Percentiles rank a stretch among this genome's conserved stretches.
Evolutionary conservation across 2,113 vertebrate species (phyloP).

Genomic region (Perognathus longimembris): DNA sequence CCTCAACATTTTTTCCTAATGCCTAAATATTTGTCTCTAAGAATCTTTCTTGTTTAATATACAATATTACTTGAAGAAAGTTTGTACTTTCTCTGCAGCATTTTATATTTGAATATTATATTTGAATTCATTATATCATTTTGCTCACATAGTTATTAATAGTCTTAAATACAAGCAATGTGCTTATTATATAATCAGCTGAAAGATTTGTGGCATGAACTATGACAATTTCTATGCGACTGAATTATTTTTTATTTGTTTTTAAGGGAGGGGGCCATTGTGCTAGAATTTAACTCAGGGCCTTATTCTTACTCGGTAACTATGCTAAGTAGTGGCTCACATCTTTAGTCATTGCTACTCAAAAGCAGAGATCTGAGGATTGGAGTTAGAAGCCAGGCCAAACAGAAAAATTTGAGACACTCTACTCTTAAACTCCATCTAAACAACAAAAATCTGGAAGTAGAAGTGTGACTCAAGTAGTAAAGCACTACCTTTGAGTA

Average conservation of each 20-base stretch:
- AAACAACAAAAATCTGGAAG: too few species aligned
- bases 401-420: too few species aligned
- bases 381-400: too few species aligned
- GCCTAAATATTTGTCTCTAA: not conserved
- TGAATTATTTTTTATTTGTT: not conserved
- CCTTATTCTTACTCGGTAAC: too few species aligned
- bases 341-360: too few species aligned
- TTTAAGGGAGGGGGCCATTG: not conserved
- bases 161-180: not conserved
- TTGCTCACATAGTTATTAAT: not conserved
- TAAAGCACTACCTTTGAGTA: too few species aligned
- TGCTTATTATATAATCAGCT: not conserved
- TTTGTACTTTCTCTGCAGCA: not conserved
- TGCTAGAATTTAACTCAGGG: too few species aligned
- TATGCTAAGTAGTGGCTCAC: too few species aligned
- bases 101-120: slow-evolving; percentile 19
- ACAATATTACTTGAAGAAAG: not conserved
- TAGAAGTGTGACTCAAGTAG: too few species aligned
- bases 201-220: not conserved
- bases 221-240: not conserved
- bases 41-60: not conserved
- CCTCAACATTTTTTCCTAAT: not conserved
- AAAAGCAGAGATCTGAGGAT: too few species aligned
- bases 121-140: not conserved
- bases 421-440: too few species aligned